Evolutionary conservation across 2,888 invertebrate species (phyloP).

Genomic region (Lissonota sp.): DNA sequence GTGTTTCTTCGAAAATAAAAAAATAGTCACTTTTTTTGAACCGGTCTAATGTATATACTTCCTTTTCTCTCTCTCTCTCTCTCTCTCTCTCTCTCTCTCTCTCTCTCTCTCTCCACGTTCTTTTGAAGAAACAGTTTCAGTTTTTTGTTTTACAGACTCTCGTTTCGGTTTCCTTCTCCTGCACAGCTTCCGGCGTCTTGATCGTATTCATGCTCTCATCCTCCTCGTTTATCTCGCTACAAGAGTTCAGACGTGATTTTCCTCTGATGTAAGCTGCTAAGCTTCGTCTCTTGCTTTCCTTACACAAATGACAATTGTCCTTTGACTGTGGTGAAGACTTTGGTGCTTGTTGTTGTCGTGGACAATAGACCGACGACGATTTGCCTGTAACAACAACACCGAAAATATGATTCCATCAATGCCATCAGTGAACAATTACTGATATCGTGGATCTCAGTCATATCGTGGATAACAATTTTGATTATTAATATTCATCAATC

Average conservation of each 20-base stretch:
- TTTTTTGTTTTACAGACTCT: conserved; percentile 56
- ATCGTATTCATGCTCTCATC: conserved; percentile 79
- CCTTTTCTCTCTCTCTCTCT: conserved; percentile 41
- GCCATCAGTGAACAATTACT: neutral
- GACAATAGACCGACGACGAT: conserved; percentile 61
- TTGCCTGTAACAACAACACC: conserved; percentile 69
- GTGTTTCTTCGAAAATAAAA: too few relatives aligned
- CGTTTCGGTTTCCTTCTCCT: conserved; percentile 37
- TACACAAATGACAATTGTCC: conserved; percentile 85
- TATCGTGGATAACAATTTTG: too few relatives aligned
- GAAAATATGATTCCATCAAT: neutral
- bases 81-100: conserved; percentile 4
- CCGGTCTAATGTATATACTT: conserved; percentile 2
- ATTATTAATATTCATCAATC: too few relatives aligned
- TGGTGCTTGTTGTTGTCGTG: conserved; percentile 76
- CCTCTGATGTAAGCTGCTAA: conserved; percentile 85
- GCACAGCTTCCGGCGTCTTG: conserved; percentile 23
- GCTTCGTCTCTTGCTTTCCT: conserved; percentile 85
- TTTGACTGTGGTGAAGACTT: conserved; percentile 73
- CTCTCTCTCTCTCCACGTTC: neutral
- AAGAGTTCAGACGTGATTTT: conserved; percentile 84
- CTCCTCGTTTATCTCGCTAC: conserved; percentile 85
- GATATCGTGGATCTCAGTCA: too few relatives aligned
- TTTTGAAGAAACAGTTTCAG: conserved; percentile 5
- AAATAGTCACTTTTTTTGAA: too few relatives aligned